Evolutionary conservation across 92 coral and sea anemone species (phyloP).

Genomic region (Parazoanthus swiftii): DNA sequence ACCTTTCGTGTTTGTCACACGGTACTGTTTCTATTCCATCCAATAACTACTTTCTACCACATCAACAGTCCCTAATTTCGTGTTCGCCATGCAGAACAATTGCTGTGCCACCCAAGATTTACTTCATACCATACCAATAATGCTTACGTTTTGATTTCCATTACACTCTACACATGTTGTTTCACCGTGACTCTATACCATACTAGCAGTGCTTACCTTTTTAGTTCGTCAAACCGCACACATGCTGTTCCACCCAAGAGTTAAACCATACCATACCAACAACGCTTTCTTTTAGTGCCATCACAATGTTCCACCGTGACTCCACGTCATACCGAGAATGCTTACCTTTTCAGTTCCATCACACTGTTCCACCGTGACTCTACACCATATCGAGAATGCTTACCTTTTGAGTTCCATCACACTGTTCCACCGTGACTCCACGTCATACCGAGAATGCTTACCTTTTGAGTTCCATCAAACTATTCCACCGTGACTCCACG

Average conservation of each 20-base stretch:
- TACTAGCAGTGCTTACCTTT: background rate
- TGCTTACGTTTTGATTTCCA: background rate
- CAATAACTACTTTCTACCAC: too few relatives aligned
- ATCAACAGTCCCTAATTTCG: background rate
- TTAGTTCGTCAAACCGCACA: background rate
- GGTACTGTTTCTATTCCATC: too few relatives aligned
- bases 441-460: background rate
- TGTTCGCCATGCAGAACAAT: background rate
- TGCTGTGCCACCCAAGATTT: background rate
- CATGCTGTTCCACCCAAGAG: constrained; percentile 37
- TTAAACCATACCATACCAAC: background rate
- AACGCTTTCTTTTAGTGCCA: background rate
- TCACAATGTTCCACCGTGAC: constrained; percentile 36
- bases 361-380: too few relatives aligned
- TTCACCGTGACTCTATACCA: background rate
- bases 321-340: background rate
- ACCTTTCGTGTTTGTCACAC: too few relatives aligned
- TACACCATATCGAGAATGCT: too few relatives aligned
- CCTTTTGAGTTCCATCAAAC: constrained; percentile 21
- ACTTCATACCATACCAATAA: background rate
- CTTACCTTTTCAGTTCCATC: too few relatives aligned
- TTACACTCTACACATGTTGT: constrained; percentile 62
- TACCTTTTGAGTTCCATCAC: background rate
- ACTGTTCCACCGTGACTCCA: constrained; percentile 35
- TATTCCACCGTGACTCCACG: constrained; percentile 24